Evolutionary conservation across 92 coral and sea anemone species (phyloP).

Genomic region (Montipora capitata): DNA sequence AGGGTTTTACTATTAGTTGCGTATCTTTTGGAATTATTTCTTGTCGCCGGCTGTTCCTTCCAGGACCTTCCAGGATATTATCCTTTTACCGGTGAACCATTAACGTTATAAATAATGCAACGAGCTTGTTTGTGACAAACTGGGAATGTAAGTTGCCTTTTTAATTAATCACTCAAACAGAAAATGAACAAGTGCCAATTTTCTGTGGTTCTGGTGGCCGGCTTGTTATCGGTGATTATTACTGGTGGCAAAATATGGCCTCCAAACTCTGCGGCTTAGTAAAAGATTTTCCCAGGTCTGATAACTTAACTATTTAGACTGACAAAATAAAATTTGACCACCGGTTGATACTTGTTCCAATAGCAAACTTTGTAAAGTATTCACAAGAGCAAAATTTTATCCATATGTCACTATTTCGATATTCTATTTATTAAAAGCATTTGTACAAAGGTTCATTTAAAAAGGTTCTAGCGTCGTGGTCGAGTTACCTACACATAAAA

Average conservation of each 20-base stretch:
- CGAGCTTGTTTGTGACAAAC: conserved; percentile 15
- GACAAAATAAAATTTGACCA: conserved; percentile 9
- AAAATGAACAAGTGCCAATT: conserved; percentile 57
- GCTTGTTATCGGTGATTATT: conserved; percentile 12
- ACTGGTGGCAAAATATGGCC: conserved; percentile 36
- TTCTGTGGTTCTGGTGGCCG: conserved; percentile 40
- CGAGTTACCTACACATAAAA: no score
- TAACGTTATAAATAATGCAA: conserved; percentile 12
- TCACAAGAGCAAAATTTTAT: neutral
- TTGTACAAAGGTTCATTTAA: neutral
- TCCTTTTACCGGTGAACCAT: neutral
- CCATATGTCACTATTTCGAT: neutral
- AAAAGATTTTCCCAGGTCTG: neutral
- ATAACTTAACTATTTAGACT: conserved; percentile 17
- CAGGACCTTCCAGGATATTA: neutral
- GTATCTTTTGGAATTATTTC: no score
- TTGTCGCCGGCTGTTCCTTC: no score
- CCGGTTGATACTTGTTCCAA: neutral
- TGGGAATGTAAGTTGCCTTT: conserved; percentile 3
- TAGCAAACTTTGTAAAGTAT: neutral
- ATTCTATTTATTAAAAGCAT: no score
- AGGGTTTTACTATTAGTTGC: no score
- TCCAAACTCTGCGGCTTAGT: neutral
- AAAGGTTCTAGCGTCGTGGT: no score
- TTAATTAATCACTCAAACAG: conserved; percentile 5